phyloP scores from a whole-genome alignment of 2,888 invertebrate genomes.

The Automeris io region DNA sequence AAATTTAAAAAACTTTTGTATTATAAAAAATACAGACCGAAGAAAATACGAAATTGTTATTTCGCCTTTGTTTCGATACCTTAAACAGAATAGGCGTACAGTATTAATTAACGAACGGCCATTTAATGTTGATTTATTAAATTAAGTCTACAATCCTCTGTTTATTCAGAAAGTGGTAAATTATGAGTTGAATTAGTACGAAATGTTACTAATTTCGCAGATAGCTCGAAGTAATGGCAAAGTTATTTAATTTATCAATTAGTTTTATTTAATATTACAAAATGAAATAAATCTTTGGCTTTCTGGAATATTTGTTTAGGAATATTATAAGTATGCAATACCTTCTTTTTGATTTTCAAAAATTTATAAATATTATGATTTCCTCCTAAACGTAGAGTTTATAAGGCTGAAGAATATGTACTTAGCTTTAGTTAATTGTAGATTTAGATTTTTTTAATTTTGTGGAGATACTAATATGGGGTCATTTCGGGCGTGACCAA shows the following conservation, averaged over 20 bases:
- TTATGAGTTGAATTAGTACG: constrained; percentile 6
- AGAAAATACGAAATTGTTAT: background rate
- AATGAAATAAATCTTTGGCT: background rate
- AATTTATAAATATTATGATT: no score
- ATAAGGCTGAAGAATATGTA: no score
- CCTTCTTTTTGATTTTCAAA: no score
- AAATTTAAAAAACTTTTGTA: no score
- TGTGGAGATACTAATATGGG: no score
- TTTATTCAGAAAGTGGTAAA: constrained; percentile 4
- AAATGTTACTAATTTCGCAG: constrained; percentile 6
- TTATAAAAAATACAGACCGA: no score
- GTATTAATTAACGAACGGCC: background rate
- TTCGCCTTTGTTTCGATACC: background rate
- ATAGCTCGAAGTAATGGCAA: constrained; percentile 1
- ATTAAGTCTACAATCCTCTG: constrained; percentile 2
- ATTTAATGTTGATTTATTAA: constrained; percentile 7
- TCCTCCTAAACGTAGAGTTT: no score
- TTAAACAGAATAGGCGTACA: background rate
- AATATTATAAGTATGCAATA: background rate
- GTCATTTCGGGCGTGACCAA: no score
- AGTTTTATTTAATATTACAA: background rate
- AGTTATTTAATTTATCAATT: constrained; percentile 4
- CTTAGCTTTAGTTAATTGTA: no score
- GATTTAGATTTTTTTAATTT: no score
- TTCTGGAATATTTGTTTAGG: no score